Percentiles rank a stretch among this genome's conserved stretches.
phyloP scores from a whole-genome alignment of 2,888 invertebrate species.

The Ctena decussata region DNA sequence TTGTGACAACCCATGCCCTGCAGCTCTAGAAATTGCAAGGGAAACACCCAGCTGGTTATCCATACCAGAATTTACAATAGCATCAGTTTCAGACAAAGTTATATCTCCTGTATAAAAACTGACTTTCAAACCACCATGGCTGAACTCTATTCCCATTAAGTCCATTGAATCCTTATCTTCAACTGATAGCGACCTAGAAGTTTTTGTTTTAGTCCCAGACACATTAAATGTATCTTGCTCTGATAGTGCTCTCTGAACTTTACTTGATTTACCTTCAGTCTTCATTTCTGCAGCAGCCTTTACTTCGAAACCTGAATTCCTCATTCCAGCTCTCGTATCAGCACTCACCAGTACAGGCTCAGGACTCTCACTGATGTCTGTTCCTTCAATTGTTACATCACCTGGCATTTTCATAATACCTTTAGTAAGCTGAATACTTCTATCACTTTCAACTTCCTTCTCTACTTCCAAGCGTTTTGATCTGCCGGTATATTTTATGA shows the following conservation, averaged over 20 bases:
- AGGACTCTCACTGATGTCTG: background rate
- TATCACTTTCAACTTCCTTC: background rate
- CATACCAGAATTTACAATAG: conserved; percentile 74
- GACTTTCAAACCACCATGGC: conserved; percentile 49
- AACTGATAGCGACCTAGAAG: background rate
- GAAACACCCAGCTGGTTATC: conserved; percentile 67
- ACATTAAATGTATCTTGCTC: background rate
- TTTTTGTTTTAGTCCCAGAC: background rate
- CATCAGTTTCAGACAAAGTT: conserved; percentile 64
- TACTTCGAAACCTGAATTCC: background rate
- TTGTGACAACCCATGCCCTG: conserved; percentile 56
- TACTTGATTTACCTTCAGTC: background rate
- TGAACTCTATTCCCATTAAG: conserved; percentile 51
- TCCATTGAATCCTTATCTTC: conserved; percentile 38
- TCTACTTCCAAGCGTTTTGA: too few relatives aligned
- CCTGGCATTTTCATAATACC: background rate
- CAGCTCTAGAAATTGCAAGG: conserved; percentile 67
- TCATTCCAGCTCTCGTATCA: background rate
- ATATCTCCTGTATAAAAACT: conserved; percentile 65
- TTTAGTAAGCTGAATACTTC: background rate
- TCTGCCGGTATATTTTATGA: background rate
- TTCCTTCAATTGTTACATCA: background rate
- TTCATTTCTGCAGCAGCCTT: background rate
- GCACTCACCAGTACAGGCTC: background rate
- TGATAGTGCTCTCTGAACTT: background rate